Evolutionary conservation across 2,797 vertebrate species (phyloP).

Genomic region (Pseudotriccus pelzelni): DNA sequence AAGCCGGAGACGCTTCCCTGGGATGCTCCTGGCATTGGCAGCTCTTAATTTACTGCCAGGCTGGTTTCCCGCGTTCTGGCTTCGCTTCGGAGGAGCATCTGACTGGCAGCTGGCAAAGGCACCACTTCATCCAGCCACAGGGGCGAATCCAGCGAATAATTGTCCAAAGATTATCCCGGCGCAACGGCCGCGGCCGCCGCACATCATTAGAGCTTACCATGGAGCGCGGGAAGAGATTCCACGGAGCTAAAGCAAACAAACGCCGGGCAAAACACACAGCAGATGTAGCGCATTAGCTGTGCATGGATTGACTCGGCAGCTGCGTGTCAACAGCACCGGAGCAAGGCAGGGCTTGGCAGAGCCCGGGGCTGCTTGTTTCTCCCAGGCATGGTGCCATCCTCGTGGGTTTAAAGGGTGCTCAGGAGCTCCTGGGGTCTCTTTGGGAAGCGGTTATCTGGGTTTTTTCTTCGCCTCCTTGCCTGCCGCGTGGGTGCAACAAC

Average conservation of each 20-base stretch:
- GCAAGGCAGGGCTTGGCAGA: background rate
- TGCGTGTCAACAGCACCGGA: background rate
- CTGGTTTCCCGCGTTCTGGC: background rate
- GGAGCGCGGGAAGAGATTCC: conserved; percentile 11
- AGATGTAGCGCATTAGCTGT: background rate
- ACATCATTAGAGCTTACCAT: conserved; percentile 61
- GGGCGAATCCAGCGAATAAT: conserved; percentile 32
- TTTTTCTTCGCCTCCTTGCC: background rate
- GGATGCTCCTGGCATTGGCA: background rate
- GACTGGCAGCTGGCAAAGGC: background rate
- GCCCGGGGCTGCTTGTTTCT: background rate
- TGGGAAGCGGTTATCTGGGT: background rate
- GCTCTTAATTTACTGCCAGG: background rate
- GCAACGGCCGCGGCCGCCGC: conserved; percentile 24
- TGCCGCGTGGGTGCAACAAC: background rate
- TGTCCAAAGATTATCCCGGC: conserved; percentile 37
- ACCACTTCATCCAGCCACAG: background rate
- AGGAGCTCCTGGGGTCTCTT: background rate
- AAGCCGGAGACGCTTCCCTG: background rate
- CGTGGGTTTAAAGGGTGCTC: background rate
- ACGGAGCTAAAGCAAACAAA: conserved; percentile 9
- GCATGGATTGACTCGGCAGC: background rate
- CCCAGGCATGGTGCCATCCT: accelerated
- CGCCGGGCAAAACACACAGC: background rate
- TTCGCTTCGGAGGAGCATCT: background rate